Evolutionary conservation across 2,888 invertebrate species (phyloP), one percentile per base, ranked within the genome.

Genomic region (Drosophila falleni): DNA sequence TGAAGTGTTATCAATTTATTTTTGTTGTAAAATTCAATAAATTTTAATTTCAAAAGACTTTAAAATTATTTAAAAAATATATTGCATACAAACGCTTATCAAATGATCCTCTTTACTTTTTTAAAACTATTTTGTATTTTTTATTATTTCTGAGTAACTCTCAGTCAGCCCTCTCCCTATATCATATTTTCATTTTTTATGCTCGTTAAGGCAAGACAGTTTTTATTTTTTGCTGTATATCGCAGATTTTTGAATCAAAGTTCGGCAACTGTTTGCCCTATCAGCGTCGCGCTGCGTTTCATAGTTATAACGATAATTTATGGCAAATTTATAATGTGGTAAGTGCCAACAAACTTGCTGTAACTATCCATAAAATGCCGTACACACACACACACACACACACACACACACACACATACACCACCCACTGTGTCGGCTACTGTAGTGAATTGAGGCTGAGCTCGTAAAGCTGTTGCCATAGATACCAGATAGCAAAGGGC

Each of bases 321-420:
- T 87, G 67, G 81, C 78, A 84, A 87, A 84, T 83, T 89, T 89
- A 83, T 89, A 83, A 87, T 89, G 83, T 81, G 84, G 88, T 87
- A 84, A 89, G 88, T 89, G 83, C 88, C 85, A 87, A 83, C 83
- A 83, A 83, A 89, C 87, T 83, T 84, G 83, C 89, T 78, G 87
- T 69, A 87, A 83, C 83, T 89, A 89, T 84, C 86, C 81, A 89
- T 89, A 83, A 83, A 89, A 83, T 68, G 74, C 70, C 60, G 49
- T 54, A 70, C 64, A 62, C 61, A 72, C 55, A 72, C 55, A 44
- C 64, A 61, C 51, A 23, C 4, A 50, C 75, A 44, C 49, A n/a
- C 73, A 70, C 65, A 78, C 81, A 69, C 65, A 62, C 61, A 72
- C 55, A 44, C 64, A 61, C 51, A 23, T 23, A 50, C 75, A 44